phyloP scores from a whole-genome alignment of 2,888 invertebrate species.

The Pteria penguin region DNA sequence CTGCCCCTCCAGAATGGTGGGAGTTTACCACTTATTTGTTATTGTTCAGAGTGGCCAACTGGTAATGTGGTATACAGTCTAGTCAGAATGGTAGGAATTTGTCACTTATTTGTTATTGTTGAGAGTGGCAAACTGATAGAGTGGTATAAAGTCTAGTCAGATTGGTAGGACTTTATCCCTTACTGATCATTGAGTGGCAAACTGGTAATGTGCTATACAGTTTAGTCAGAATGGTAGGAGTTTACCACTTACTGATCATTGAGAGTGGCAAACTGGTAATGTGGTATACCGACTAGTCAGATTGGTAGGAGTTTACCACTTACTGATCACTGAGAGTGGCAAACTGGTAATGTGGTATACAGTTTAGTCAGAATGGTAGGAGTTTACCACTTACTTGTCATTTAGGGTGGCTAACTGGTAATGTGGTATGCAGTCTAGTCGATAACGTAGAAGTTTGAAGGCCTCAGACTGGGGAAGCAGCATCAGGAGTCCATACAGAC shows the following conservation, averaged over 20 bases:
- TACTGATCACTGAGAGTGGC: background rate
- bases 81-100: background rate
- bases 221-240: no score
- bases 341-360: background rate
- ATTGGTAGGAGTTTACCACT: constrained; percentile 86
- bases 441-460: constrained; percentile 90
- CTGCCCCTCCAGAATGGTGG: no score
- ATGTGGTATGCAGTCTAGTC: constrained; percentile 89
- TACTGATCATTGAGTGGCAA: background rate
- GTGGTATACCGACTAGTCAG: constrained; percentile 90
- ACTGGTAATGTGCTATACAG: background rate
- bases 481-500: constrained; percentile 97
- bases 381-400: constrained; percentile 45
- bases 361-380: no score
- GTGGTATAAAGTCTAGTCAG: background rate
- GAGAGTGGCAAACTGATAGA: background rate
- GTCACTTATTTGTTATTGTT: no score
- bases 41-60: background rate
- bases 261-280: constrained; percentile 80
- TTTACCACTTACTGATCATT: background rate
- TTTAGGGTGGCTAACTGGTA: constrained; percentile 80
- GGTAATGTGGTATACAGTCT: background rate
- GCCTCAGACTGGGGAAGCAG: constrained; percentile 98
- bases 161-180: no score
- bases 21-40: no score